phyloP scores from a whole-genome alignment of 2,888 invertebrate species.

The Pristionchus japonicus region DNA sequence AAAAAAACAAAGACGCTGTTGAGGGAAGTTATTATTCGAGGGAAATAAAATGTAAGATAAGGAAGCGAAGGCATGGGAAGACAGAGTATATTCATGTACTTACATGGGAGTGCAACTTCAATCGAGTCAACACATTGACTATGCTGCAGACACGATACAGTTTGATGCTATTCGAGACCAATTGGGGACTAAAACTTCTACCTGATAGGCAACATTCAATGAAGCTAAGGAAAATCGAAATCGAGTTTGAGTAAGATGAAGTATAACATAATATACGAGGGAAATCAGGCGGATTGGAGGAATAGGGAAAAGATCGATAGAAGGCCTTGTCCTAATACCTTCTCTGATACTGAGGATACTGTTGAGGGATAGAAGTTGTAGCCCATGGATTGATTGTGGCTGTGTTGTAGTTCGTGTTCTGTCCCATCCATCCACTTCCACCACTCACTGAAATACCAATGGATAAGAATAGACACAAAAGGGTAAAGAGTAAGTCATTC shows the following conservation, averaged over 20 bases:
- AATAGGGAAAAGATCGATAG: not conserved
- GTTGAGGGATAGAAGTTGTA: not conserved
- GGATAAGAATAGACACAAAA: not conserved
- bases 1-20: too few relatives aligned
- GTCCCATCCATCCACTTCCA: conserved; percentile 4
- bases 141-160: not conserved
- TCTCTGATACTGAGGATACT: conserved; percentile 27
- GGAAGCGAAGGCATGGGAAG: not conserved
- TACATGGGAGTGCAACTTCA: not conserved
- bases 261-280: not conserved
- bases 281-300: not conserved
- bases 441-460: not conserved
- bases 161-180: conserved; percentile 7
- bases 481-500: too few relatives aligned
- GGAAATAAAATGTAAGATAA: not conserved
- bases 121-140: not conserved
- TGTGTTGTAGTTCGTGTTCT: not conserved
- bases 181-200: not conserved
- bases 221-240: not conserved
- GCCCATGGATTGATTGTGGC: conserved; percentile 32
- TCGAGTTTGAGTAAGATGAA: not conserved
- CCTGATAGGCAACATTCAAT: not conserved
- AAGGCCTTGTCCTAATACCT: too few relatives aligned
- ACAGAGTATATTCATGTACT: not conserved
- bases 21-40: too few relatives aligned